Evolutionary conservation across 2,888 invertebrate genomes (phyloP).

Genomic region (Andrena fulva): DNA sequence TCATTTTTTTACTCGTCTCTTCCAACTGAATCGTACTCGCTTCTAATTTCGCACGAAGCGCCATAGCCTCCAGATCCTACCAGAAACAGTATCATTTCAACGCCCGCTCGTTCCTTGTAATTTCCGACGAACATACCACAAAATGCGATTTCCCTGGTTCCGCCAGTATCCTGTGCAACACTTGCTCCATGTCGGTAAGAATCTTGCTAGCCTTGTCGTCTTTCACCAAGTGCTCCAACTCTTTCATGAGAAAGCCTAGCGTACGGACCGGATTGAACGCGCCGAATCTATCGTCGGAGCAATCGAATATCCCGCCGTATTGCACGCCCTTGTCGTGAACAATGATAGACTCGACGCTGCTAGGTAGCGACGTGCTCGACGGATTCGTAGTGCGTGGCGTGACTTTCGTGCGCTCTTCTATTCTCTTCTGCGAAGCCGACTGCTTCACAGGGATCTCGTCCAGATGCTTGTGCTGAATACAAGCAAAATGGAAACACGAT

Average conservation of each 20-base stretch:
- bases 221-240: slow-evolving; percentile 70
- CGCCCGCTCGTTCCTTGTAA: neutral
- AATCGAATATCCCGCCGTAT: slow-evolving; percentile 70
- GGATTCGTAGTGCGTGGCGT: slow-evolving; percentile 59
- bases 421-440: slow-evolving; percentile 54
- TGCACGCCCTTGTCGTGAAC: slow-evolving; percentile 75
- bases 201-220: slow-evolving; percentile 74
- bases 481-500: slow-evolving; percentile 15
- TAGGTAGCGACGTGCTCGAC: slow-evolving; percentile 67
- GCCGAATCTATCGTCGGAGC: slow-evolving; percentile 65
- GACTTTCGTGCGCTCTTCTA: slow-evolving; percentile 56
- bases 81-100: slow-evolving; percentile 21
- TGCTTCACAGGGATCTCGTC: slow-evolving; percentile 69
- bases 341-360: slow-evolving; percentile 67
- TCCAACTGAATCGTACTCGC: slow-evolving; percentile 67
- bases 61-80: slow-evolving; percentile 71
- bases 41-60: slow-evolving; percentile 69
- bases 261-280: slow-evolving; percentile 74
- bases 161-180: slow-evolving; percentile 68
- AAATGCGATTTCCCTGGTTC: slow-evolving; percentile 61
- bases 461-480: slow-evolving; percentile 53
- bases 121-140: slow-evolving; percentile 54
- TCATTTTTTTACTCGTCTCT: slow-evolving; percentile 70
- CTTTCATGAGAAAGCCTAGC: slow-evolving; percentile 74
- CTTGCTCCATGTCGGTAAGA: slow-evolving; percentile 75